Evolutionary conservation across 2,888 invertebrate species (phyloP), one percentile per base, ranked within the genome.

Genomic region (Patella pellucida): DNA sequence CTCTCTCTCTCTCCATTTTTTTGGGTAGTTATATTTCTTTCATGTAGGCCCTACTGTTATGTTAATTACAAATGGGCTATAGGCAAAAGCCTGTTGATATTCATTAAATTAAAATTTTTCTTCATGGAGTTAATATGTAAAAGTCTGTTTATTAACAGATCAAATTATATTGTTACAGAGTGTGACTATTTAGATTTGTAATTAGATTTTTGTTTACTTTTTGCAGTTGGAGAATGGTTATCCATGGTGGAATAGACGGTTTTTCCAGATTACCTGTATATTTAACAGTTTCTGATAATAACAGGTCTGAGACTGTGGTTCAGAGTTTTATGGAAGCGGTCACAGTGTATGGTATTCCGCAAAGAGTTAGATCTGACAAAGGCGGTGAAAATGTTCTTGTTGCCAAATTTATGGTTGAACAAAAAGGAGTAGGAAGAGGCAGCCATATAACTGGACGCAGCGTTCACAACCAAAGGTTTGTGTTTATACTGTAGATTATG

Each of bases 171-270:
- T 56, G 56, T 56, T 56, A 56, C 56, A 56, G 56, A 56, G n/a
- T 56, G 15, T 56, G 56, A 56, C 56, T 56, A 31, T 56, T 56
- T 56, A 56, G 56, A 56, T 56, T 56, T 56, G 15, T 56, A 56
- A 56, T 56, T 56, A 56, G 12, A 56, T 56, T 12, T 56, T 56
- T 56, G 56, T 56, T 19, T 56, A 12, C 16, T 15, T 56, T 56
- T 56, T 56, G 56, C 56, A 56, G 56, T 56, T 56, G 56, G 56
- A 56, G 56, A 56, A 56, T 56, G 56, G 56, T 56, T n/a, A 56
- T 56, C 56, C 56, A 56, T 56, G 56, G 56, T 9, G 56, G 56
- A 56, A 56, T 56, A 56, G 56, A 56, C 16, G 56, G 56, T 56
- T 56, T 56, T 11, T 56, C 56, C 56, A 56, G 56, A 56, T 56